A percentile compares a stretch with the other conserved stretches of the same genome.
These are phyloP conservation scores for Rhizomys pruinosus DNA, from an alignment of 2,113 vertebrate genomes.

Conservation along the genomic window DNA sequence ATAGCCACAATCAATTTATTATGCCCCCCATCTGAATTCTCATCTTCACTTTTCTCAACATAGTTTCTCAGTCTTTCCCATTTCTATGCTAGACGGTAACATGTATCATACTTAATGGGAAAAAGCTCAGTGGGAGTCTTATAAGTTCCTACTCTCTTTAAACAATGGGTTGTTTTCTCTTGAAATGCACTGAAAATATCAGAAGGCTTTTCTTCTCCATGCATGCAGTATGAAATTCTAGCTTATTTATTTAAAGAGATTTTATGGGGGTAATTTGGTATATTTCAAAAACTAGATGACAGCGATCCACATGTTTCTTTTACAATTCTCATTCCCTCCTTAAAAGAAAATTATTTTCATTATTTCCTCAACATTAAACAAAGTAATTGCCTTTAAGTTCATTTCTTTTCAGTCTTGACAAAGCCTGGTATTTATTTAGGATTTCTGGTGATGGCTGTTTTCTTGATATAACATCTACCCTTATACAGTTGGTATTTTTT, in stretches of 20 bases:
- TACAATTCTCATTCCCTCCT: neutral
- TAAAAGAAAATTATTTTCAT: neutral
- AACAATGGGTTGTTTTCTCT: neutral
- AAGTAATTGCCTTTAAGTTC: neutral
- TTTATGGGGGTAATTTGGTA: neutral
- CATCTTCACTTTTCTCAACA: neutral
- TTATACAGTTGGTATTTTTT: neutral
- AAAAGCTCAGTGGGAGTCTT: neutral
- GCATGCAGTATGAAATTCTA: neutral
- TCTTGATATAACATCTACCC: neutral
- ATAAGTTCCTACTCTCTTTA: neutral
- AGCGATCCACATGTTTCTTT: neutral
- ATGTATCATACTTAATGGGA: neutral
- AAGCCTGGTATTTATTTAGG: neutral
- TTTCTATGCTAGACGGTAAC: neutral
- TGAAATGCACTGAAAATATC: constrained; percentile 5
- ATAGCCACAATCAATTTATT: constrained; percentile 37
- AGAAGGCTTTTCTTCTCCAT: neutral
- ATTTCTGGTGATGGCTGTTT: neutral
- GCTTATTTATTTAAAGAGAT: neutral
- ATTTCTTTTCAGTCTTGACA: neutral
- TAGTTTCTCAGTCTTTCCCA: constrained; percentile 49
- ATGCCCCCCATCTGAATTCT: neutral
- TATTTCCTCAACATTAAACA: neutral
- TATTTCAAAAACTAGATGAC: constrained; percentile 9